A percentile compares a stretch with the other conserved stretches of the same genome.
Evolutionary conservation across 92 coral and sea anemone species (phyloP).

Genomic region (Blastomussa wellsi): DNA sequence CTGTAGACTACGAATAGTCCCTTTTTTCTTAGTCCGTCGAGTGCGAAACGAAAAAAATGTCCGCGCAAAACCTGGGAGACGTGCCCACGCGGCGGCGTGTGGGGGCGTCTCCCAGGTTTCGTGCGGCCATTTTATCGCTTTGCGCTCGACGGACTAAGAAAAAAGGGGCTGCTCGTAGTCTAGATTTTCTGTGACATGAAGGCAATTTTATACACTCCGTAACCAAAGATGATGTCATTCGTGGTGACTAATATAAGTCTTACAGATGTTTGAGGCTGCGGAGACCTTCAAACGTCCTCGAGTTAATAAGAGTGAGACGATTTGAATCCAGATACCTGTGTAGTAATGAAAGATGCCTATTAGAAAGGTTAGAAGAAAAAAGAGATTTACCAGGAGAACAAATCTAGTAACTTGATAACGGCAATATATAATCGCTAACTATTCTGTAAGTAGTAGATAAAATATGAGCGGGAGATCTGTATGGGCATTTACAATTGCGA

Average conservation of each 20-base stretch:
- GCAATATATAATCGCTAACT: neutral
- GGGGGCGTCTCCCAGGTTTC: no score
- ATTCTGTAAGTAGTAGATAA: neutral
- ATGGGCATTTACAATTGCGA: no score
- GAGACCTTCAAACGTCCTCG: conserved; percentile 58
- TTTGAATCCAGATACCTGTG: conserved; percentile 68
- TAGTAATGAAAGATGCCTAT: neutral
- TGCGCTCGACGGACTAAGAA: no score
- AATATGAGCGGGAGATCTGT: neutral
- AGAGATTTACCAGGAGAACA: neutral
- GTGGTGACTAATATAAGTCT: conserved; percentile 15
- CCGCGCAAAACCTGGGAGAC: neutral
- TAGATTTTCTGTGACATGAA: no score
- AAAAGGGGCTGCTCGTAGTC: no score
- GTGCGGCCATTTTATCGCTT: no score
- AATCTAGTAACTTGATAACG: neutral
- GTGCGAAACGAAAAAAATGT: no score
- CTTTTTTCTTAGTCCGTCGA: no score
- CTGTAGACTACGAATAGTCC: no score
- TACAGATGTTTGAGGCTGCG: conserved; percentile 58
- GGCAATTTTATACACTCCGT: no score
- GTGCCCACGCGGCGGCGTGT: neutral
- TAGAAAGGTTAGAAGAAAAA: neutral
- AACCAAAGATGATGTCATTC: no score
- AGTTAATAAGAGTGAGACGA: conserved; percentile 47